phyloP scores from a whole-genome alignment of 2,113 vertebrate species.

The Cyphomyrus discorhynchus region DNA sequence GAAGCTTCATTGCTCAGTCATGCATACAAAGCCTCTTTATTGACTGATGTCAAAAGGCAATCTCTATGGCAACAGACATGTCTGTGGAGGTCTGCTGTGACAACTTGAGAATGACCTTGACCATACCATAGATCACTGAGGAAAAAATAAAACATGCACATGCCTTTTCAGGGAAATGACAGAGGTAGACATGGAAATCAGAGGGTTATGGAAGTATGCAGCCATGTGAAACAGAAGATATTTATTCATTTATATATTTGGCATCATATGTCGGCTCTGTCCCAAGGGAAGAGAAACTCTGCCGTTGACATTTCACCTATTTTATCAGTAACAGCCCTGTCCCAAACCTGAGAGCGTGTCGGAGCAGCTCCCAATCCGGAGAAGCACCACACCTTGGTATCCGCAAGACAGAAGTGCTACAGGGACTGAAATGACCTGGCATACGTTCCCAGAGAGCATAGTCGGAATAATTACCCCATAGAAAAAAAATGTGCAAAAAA shows the following conservation, averaged over 20 bases:
- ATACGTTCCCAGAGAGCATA: not conserved
- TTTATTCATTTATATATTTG: constrained; percentile 11
- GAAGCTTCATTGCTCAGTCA: constrained; percentile 25
- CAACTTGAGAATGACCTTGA: constrained; percentile 38
- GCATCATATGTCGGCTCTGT: not conserved
- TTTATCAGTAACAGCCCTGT: not conserved
- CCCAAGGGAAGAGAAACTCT: not conserved
- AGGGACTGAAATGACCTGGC: constrained; percentile 2
- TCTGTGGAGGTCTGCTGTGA: constrained; percentile 31
- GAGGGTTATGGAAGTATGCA: constrained; percentile 11
- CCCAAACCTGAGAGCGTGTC: not conserved
- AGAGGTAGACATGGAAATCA: constrained; percentile 7
- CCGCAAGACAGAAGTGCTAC: not conserved
- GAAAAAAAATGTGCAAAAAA: not conserved
- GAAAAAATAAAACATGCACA: not conserved
- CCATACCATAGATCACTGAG: constrained; percentile 18
- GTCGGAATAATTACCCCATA: not conserved
- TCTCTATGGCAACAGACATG: constrained; percentile 32
- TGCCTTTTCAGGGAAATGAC: not conserved
- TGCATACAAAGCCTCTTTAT: constrained; percentile 21
- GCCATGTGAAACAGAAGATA: constrained; percentile 26
- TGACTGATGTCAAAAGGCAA: constrained; percentile 38
- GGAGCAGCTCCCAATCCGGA: not conserved
- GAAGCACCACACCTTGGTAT: not conserved
- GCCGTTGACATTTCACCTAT: not conserved